Percentiles rank a stretch among this genome's conserved stretches.
phyloP scores from a whole-genome alignment of 2,113 vertebrate species.

The Reinhardtius hippoglossoides region DNA sequence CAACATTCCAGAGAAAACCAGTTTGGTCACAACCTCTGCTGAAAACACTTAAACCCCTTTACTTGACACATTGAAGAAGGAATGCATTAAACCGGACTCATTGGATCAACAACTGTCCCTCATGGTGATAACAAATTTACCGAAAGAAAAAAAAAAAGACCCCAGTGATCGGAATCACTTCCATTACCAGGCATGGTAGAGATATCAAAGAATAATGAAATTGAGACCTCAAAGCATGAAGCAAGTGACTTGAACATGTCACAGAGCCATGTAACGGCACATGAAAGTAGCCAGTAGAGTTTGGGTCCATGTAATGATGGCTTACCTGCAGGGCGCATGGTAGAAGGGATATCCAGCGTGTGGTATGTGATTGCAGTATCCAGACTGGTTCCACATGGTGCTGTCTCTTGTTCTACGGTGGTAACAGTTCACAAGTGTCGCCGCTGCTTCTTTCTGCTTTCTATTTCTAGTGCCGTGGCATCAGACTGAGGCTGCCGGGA shows the following conservation, averaged over 20 bases:
- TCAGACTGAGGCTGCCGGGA: constrained; percentile 21
- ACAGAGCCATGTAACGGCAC: background rate
- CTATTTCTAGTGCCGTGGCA: constrained; percentile 42
- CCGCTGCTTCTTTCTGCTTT: constrained; percentile 15
- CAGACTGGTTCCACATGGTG: constrained; percentile 84
- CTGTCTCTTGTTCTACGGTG: constrained; percentile 41
- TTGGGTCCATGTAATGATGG: constrained; percentile 31
- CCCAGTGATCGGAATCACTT: too few relatives aligned
- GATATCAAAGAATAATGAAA: background rate
- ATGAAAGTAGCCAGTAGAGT: background rate
- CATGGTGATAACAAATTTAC: background rate
- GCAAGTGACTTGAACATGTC: background rate
- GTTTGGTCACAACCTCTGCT: constrained; percentile 30
- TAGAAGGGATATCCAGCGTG: constrained; percentile 85
- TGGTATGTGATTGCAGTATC: constrained; percentile 84
- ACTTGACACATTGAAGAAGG: background rate
- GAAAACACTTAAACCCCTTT: background rate
- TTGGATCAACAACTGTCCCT: background rate
- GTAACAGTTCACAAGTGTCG: constrained; percentile 34
- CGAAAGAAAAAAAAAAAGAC: background rate
- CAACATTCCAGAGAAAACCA: constrained; percentile 54
- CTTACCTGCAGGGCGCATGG: constrained; percentile 89
- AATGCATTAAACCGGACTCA: background rate
- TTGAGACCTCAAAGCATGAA: background rate
- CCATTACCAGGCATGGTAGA: too few relatives aligned